Percentiles rank a stretch among this genome's conserved stretches.
Conservation (phyloP, 2,113 vertebrate genomes). For the Eretmochelys imbricata region DNA sequence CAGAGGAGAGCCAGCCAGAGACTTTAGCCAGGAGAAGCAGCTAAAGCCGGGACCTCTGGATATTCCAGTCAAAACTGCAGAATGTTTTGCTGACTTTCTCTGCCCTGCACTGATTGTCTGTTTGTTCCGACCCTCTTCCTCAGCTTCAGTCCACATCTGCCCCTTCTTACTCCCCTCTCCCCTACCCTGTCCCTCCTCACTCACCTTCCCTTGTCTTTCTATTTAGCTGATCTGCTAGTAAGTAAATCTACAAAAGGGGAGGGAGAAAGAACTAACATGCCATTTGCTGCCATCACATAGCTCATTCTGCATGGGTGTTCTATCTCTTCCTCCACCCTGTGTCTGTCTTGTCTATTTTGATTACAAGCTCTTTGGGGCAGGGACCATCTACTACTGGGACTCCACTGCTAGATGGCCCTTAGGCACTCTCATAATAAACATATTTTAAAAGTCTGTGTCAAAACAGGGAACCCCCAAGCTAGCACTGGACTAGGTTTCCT, state of each 20-base stretch:
- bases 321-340: not conserved
- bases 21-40: not conserved
- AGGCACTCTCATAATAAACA: not conserved
- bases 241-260: not conserved
- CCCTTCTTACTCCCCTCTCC: not conserved
- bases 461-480: not conserved
- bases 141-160: not conserved
- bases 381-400: not conserved
- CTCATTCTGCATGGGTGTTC: not conserved
- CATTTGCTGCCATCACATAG: not conserved
- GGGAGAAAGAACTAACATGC: not conserved
- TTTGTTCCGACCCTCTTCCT: not conserved
- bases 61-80: not conserved
- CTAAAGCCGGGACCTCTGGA: not conserved
- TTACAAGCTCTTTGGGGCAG: not conserved
- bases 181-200: no score
- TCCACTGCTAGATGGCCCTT: not conserved
- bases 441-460: not conserved
- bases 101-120: not conserved
- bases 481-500: not conserved
- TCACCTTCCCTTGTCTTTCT: not conserved
- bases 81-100: not conserved
- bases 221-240: not conserved
- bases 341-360: not conserved
- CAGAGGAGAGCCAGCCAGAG: not conserved